Conservation (phyloP, 1,140 invertebrate species). For the Pemphigus obesinymphae region DNA sequence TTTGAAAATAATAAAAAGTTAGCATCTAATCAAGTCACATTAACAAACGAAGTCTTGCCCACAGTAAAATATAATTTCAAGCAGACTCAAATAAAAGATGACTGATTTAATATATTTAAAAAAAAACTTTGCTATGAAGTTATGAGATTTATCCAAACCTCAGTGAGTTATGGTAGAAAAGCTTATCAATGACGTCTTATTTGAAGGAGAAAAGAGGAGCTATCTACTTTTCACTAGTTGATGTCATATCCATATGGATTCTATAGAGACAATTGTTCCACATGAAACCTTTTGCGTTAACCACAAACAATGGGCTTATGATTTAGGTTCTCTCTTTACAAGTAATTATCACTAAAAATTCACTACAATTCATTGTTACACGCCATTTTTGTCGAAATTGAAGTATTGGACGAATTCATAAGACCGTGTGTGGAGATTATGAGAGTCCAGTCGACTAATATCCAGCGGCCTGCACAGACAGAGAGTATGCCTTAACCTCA, state of each 20-base stretch:
- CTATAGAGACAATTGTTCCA: no score
- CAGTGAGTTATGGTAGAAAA: background rate
- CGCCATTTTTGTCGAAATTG: no score
- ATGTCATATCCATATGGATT: background rate
- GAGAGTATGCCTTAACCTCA: no score
- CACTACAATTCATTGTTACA: no score
- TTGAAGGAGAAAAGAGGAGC: background rate
- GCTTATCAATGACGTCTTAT: background rate
- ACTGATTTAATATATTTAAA: background rate
- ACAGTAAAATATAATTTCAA: background rate
- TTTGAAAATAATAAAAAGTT: background rate
- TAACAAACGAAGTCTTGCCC: background rate
- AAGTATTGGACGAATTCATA: no score
- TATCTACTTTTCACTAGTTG: background rate
- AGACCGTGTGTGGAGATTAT: no score
- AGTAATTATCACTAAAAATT: no score
- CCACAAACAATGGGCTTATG: no score
- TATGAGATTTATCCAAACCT: background rate
- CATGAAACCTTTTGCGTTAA: no score
- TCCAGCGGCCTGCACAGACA: no score
- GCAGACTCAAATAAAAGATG: background rate
- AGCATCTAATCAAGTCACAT: background rate
- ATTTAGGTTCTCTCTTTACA: background rate
- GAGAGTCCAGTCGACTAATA: no score
- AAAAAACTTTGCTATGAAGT: background rate